Conservation (phyloP, 2,797 vertebrate genomes). For the Lutjanus argentimaculatus region DNA sequence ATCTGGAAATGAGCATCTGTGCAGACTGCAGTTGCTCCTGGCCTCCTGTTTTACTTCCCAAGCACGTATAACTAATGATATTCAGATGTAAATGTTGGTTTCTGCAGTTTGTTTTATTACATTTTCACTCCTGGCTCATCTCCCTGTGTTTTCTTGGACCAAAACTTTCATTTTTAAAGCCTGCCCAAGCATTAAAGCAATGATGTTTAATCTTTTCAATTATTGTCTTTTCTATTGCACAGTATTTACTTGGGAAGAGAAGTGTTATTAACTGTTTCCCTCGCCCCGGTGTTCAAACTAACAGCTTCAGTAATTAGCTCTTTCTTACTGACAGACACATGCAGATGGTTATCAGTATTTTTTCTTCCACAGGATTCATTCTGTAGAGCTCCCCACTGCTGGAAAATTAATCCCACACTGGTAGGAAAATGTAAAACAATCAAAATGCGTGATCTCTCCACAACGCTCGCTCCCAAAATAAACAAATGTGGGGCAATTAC, state of each 20-base stretch:
- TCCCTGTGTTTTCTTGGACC: neutral
- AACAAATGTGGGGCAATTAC: conserved; percentile 40
- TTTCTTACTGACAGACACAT: neutral
- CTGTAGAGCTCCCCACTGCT: conserved; percentile 3
- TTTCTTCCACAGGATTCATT: neutral
- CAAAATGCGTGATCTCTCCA: conserved; percentile 10
- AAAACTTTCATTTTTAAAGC: neutral
- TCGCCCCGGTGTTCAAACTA: neutral
- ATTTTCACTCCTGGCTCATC: neutral
- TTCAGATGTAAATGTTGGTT: conserved; percentile 17
- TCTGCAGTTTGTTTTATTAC: neutral
- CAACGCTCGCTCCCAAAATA: neutral
- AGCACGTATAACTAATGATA: conserved; percentile 7
- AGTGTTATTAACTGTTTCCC: neutral
- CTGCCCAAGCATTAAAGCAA: neutral
- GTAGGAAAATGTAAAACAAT: conserved; percentile 27
- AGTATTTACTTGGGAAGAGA: neutral
- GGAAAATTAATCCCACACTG: conserved; percentile 25
- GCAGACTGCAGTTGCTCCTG: conserved; percentile 4
- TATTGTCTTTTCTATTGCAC: neutral
- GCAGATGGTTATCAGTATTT: neutral
- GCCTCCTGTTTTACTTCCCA: conserved; percentile 2
- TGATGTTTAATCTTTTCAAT: neutral
- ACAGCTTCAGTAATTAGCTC: conserved; percentile 27
- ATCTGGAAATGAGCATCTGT: conserved; percentile 42